phyloP scores from a whole-genome alignment of 2,888 invertebrate genomes.

The Ichneumoninae sp. region DNA sequence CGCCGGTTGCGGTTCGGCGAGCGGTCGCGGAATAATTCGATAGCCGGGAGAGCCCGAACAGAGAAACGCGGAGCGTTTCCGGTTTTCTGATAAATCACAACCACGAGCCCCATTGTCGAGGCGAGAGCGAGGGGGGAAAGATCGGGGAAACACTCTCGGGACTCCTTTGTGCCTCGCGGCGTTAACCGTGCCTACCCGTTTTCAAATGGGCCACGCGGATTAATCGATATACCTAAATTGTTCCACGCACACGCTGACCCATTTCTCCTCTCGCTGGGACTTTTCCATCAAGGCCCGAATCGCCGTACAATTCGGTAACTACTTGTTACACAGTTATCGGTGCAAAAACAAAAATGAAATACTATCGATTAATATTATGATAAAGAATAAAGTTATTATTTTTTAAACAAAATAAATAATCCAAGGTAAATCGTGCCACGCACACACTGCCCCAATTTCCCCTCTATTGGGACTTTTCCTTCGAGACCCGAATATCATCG shows the following conservation, averaged over 20 bases:
- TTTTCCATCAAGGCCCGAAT: background rate
- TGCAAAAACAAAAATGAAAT: background rate
- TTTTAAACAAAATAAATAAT: too few species aligned
- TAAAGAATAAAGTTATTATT: too few species aligned
- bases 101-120: conserved; percentile 30
- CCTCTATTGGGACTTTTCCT: too few species aligned
- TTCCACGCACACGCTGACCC: conserved; percentile 51
- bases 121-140: conserved; percentile 23
- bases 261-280: conserved; percentile 47
- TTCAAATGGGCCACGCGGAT: conserved; percentile 24
- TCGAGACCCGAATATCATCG: too few species aligned
- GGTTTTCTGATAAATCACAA: conserved; percentile 63
- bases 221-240: conserved; percentile 37
- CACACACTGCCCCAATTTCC: conserved; percentile 3
- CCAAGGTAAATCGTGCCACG: conserved; percentile 4
- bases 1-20: conserved; percentile 45
- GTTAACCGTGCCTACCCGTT: conserved; percentile 8
- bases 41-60: conserved; percentile 5
- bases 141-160: conserved; percentile 52
- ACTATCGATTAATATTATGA: too few species aligned
- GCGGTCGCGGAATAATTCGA: conserved; percentile 51
- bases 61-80: conserved; percentile 47
- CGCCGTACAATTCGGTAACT: background rate
- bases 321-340: background rate
- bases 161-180: conserved; percentile 50